Conservation (phyloP, 2,113 vertebrate species). For the Oceanodroma tethys region DNA sequence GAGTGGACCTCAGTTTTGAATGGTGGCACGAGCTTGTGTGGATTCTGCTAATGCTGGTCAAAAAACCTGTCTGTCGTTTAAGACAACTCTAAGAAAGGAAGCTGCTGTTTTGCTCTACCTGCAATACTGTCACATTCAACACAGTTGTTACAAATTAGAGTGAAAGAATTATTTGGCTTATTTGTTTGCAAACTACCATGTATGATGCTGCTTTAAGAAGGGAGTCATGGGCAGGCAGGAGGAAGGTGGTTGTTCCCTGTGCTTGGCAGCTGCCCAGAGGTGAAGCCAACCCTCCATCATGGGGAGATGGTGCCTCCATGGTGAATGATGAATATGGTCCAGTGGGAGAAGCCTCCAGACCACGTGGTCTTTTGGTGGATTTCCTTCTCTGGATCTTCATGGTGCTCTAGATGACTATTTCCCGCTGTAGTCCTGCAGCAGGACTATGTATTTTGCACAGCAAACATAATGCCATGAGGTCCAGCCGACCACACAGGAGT, state of each 20-base stretch:
- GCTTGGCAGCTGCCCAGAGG: neutral
- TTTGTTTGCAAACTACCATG: neutral
- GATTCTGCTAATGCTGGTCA: neutral
- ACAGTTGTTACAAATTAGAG: neutral
- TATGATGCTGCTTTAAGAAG: neutral
- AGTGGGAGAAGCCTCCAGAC: neutral
- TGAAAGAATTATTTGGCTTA: neutral
- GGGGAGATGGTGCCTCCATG: neutral
- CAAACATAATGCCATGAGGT: neutral
- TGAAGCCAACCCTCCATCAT: neutral
- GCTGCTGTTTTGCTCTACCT: neutral
- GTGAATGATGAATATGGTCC: neutral
- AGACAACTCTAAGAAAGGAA: neutral
- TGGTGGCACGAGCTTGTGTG: neutral
- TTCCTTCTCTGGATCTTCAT: neutral
- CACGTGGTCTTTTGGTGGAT: neutral
- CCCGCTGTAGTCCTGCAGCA: neutral
- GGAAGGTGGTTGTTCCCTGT: neutral
- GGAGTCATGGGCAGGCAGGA: neutral
- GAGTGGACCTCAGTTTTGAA: neutral
- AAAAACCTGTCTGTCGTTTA: neutral
- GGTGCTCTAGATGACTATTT: neutral
- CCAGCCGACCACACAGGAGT: neutral
- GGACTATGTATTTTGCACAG: neutral
- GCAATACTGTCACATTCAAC: neutral